Percentiles rank a stretch among this genome's conserved stretches.
These are phyloP conservation scores for Percina caprodes DNA, from an alignment of 2,113 vertebrate species.

Conservation along the genomic window DNA sequence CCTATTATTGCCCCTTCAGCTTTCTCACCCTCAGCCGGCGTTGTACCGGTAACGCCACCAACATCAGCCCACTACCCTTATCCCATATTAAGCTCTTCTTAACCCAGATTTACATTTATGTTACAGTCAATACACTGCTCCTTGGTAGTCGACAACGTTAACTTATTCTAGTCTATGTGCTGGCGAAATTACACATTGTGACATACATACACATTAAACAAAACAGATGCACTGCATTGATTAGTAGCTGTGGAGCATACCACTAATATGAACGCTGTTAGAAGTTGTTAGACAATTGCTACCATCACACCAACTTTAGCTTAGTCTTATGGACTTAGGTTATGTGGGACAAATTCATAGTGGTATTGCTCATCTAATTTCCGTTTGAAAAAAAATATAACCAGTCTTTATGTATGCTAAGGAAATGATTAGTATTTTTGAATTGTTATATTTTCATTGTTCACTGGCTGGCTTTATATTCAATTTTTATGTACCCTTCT, in stretches of 20 bases:
- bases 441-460: neutral
- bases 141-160: neutral
- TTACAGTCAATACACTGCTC: neutral
- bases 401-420: neutral
- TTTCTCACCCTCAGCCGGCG: neutral
- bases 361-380: neutral
- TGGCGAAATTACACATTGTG: neutral
- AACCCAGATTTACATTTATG: constrained; percentile 8
- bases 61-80: neutral
- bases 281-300: neutral
- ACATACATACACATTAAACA: neutral
- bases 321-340: neutral
- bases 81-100: constrained; percentile 1
- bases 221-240: too few species aligned
- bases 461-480: neutral
- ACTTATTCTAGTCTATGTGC: too few species aligned
- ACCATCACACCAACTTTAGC: neutral
- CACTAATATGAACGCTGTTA: neutral
- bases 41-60: neutral
- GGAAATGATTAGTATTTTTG: neutral
- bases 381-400: neutral
- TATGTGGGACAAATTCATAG: neutral
- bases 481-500: neutral
- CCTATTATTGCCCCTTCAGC: neutral
- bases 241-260: neutral